phyloP scores from a whole-genome alignment of 2,113 vertebrate genomes.

The Gavia stellata region DNA sequence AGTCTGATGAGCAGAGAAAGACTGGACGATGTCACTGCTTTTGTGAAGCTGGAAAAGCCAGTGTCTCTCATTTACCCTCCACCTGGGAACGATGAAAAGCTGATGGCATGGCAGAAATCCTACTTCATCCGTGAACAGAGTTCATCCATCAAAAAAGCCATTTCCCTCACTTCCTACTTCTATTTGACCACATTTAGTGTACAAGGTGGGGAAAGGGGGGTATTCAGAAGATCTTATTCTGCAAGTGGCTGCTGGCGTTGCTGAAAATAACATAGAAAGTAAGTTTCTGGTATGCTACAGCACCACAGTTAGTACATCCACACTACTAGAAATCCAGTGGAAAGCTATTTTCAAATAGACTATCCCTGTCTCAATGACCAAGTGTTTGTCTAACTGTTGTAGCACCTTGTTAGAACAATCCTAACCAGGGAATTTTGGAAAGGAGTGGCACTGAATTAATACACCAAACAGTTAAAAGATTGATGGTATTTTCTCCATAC shows the following conservation, averaged over 20 bases:
- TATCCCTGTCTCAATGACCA: not conserved
- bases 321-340: not conserved
- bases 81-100: not conserved
- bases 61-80: not conserved
- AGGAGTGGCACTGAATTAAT: not conserved
- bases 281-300: not conserved
- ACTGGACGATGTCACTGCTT: not conserved
- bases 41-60: not conserved
- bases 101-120: not conserved
- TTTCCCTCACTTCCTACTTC: not conserved
- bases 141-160: not conserved
- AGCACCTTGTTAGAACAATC: not conserved
- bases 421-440: not conserved
- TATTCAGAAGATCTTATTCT: not conserved
- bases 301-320: not conserved
- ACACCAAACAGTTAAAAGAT: not conserved
- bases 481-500: constrained; percentile 66
- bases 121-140: not conserved
- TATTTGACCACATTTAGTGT: not conserved
- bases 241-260: not conserved
- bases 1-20: not conserved
- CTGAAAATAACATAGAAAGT: not conserved
- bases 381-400: not conserved
- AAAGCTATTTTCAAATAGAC: not conserved
- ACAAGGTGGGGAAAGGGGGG: not conserved